A percentile compares a stretch with the other conserved stretches of the same genome.
phyloP scores from a whole-genome alignment of 2,113 vertebrate species.

The Suncus etruscus region DNA sequence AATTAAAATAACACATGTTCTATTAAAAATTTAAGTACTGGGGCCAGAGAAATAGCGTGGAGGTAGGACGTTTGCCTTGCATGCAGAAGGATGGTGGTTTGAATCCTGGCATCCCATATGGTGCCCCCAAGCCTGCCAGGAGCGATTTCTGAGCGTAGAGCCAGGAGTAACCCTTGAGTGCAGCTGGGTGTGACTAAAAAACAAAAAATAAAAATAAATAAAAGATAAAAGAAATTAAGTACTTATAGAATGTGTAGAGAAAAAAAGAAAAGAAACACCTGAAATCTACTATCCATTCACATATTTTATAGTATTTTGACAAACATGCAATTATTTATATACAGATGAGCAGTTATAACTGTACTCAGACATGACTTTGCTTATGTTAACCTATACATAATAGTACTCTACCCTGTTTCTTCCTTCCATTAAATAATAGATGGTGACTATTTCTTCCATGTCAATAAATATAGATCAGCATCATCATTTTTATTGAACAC shows the following conservation, averaged over 20 bases:
- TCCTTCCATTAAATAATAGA: constrained; percentile 43
- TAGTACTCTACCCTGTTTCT: not conserved
- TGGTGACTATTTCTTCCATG: not conserved
- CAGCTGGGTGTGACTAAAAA: too few relatives aligned
- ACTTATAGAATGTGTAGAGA: not conserved
- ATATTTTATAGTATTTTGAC: not conserved
- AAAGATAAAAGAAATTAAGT: too few relatives aligned
- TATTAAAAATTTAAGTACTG: too few relatives aligned
- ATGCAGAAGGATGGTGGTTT: too few relatives aligned
- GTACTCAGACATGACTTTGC: not conserved
- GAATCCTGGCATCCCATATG: too few relatives aligned
- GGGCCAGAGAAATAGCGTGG: too few relatives aligned
- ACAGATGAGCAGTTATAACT: not conserved
- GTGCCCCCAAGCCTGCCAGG: too few relatives aligned
- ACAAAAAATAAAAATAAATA: too few relatives aligned
- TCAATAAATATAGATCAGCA: constrained; percentile 43
- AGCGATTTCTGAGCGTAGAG: too few relatives aligned
- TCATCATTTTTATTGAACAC: constrained; percentile 62
- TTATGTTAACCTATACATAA: not conserved
- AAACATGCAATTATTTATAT: not conserved
- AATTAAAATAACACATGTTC: too few relatives aligned
- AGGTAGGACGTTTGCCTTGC: too few relatives aligned
- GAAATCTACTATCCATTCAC: not conserved
- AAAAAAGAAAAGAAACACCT: constrained; percentile 31
- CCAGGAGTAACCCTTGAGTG: too few relatives aligned